Conservation (phyloP, 2,113 vertebrate genomes). For the Phaethornis superciliosus region DNA sequence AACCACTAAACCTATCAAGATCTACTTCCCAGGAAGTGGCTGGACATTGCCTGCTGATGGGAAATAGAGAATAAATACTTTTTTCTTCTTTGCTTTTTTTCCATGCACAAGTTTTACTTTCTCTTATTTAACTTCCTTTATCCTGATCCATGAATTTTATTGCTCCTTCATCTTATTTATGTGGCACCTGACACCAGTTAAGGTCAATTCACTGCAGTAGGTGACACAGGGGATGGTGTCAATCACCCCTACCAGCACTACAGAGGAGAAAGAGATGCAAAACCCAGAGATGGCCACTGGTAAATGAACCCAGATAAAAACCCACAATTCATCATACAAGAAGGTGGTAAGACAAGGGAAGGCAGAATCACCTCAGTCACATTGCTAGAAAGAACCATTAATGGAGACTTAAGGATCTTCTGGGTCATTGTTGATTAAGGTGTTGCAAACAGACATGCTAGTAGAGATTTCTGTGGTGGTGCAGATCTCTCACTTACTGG, state of each 20-base stretch:
- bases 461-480: neutral
- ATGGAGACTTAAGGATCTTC: neutral
- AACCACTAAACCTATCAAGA: too few species aligned
- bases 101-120: fast-evolving
- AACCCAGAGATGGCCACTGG: neutral
- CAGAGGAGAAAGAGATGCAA: neutral
- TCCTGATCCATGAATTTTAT: neutral
- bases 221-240: neutral
- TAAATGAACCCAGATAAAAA: neutral
- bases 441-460: neutral
- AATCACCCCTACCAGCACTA: neutral
- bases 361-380: neutral
- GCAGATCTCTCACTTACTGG: too few species aligned
- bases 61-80: too few species aligned
- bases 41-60: too few species aligned
- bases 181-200: neutral
- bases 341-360: neutral
- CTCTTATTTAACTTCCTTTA: neutral
- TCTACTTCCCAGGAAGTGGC: too few species aligned
- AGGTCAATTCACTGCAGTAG: neutral
- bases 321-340: neutral
- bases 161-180: neutral
- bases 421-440: fast-evolving
- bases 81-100: neutral
- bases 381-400: neutral